phyloP scores from a whole-genome alignment of 2,113 vertebrate species.

The Datnioides undecimradiatus region DNA sequence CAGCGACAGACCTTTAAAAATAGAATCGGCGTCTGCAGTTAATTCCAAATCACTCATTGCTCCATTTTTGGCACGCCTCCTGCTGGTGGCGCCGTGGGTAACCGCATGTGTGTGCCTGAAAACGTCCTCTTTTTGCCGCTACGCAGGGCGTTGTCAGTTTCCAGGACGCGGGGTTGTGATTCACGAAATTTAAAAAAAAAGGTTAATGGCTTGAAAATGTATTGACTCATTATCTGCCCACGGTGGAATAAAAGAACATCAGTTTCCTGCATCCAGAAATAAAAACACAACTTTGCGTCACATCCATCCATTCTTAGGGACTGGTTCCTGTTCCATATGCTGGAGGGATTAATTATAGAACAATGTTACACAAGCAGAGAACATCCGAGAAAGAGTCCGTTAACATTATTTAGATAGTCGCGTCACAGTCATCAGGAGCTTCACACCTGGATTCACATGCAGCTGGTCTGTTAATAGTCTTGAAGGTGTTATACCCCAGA shows the following conservation, averaged over 20 bases:
- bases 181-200: not conserved
- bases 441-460: not conserved
- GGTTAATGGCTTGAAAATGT: slow-evolving; percentile 1
- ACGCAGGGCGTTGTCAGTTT: not conserved
- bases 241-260: not conserved
- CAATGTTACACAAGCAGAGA: slow-evolving; percentile 8
- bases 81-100: not conserved
- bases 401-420: slow-evolving; percentile 2
- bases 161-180: not conserved
- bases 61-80: not conserved
- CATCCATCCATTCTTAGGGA: not conserved
- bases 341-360: slow-evolving; percentile 6
- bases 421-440: not conserved
- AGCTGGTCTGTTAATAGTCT: not conserved
- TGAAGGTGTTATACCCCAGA: not conserved
- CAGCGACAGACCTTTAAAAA: not conserved
- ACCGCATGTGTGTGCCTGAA: not conserved
- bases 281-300: not conserved
- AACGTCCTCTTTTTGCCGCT: not conserved
- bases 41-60: not conserved
- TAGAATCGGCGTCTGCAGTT: not conserved
- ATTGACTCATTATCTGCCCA: not conserved
- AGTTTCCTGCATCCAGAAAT: not conserved
- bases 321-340: not conserved
- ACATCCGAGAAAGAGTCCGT: slow-evolving; percentile 7